Base-by-base conservation (phyloP, 2,797 vertebrate species). In the Diceros bicornis region DNA sequence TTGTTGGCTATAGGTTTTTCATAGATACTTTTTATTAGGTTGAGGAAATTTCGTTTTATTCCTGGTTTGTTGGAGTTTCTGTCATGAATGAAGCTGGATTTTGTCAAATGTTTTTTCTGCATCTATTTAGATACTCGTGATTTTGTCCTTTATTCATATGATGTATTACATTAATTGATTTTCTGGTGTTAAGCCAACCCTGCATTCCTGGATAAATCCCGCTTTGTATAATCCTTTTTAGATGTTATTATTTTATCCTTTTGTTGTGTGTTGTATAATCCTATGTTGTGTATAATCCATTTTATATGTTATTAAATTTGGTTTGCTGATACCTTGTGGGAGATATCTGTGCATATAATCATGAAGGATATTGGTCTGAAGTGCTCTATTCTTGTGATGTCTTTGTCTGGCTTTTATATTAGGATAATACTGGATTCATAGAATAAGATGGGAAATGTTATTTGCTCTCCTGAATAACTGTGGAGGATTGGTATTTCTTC, bases 151-250 rank as follows among this genome's bases (percentile, higher is more conserved):
- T 88, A 32, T 71, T 77, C 69, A 82, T 55, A 25, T 69, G 44
- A 21, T 74, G 8, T 79, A 25, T 74, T 82, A 34, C 29, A 74
- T 64, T 83, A 69, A 25, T 88, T 86, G 78, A 23, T 81, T 88
- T 92, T 88, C 32, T 89, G 47, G 29, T 82, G 17, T 91, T 88
- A 91, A 87, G 78, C 66, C 47, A 89, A 59, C 64, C 44, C 57
- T 94, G 55, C n/a, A 68, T 77, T 90, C 66, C 41, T 71, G 23
- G 68, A 52, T 89, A 66, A 92, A 66, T 44, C 83, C 72, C 23
- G 77, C 11, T 91, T 61, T 82, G 23, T 82, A 61, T 81, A 74
- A 37, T 77, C 47, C 37, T 79, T 78, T 85, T 69, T 32, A 25
- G 34, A 83, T 52, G 18, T 37, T 88, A 17, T 57, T 69, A 9